Conservation (phyloP, 2,888 invertebrate species). For the Venusia cambrica region DNA sequence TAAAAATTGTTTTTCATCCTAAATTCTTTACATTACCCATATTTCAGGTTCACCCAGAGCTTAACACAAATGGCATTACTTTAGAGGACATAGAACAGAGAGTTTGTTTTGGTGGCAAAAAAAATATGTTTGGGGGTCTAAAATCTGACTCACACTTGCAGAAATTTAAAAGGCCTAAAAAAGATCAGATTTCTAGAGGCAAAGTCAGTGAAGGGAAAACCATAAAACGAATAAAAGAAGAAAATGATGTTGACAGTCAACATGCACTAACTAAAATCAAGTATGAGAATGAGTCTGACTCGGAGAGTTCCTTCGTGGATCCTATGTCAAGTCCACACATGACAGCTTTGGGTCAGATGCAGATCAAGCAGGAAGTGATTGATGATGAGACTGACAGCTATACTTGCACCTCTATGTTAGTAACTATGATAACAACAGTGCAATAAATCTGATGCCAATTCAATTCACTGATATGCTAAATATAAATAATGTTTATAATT, state of each 20-base stretch:
- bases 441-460: no score
- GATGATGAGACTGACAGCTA: constrained; percentile 45
- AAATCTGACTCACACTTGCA: constrained; percentile 55
- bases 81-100: constrained; percentile 82
- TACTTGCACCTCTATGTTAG: constrained; percentile 50
- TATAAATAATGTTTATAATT: no score
- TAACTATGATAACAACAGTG: no score
- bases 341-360: constrained; percentile 54
- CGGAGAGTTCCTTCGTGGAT: constrained; percentile 74
- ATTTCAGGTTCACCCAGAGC: constrained; percentile 85
- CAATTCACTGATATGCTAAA: no score
- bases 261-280: constrained; percentile 66
- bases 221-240: constrained; percentile 59
- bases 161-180: constrained; percentile 59
- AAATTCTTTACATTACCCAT: neutral
- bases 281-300: constrained; percentile 55
- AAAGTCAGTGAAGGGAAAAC: constrained; percentile 45
- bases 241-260: constrained; percentile 56
- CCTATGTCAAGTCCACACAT: constrained; percentile 68
- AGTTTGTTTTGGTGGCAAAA: constrained; percentile 77
- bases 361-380: constrained; percentile 62
- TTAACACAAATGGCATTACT: constrained; percentile 88
- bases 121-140: constrained; percentile 69
- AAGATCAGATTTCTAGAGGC: constrained; percentile 49
- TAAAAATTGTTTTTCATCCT: no score